Evolutionary conservation across 2,113 vertebrate species (phyloP), one percentile per base, ranked within the genome.

Genomic region (Tachysurus fulvidraco): DNA sequence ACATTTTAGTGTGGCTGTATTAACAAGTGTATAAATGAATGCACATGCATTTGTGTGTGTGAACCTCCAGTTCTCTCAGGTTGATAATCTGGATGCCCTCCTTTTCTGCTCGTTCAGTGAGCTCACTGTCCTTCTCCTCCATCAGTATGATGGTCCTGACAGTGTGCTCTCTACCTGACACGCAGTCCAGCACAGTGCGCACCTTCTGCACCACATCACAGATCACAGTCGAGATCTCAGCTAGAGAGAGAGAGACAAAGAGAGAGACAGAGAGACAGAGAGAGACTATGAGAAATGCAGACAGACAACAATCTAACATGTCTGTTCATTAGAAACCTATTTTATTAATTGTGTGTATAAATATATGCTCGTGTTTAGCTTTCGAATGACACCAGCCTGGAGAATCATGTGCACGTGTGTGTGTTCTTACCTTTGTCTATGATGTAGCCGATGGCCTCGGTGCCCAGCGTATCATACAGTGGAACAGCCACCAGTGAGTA

Each of bases 401-500:
- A 3, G 46, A n/a, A n/a, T n/a, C n/a, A n/a, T n/a, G 12, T 65
- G 16, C 19, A 25, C 9, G 25, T 16, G n/a, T 79, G 52, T 55
- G 81, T 65, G 25, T 78, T 83, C 92, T 4, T 94, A 99, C 98
- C 98, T 97, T 94, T 97, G 89, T 98, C 96, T 67, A 99, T 90
- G 87, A 97, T 96, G 92, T 96, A 97, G 0, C 90, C 91, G 86
- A 99, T 98, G 59, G 98, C 96, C 67, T 99, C 97, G 0, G 88
- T 50, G 89, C 98, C 98, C 28, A 99, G 95, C 0, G 98, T 99
- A 86, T 99, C 98, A 0, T 99, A 99, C 57, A 99, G 94, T 0
- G 98, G 98, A n/a, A 99, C 96, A 0, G 94, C 87, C 92, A 98
- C 97, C 94, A 99, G 93, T 10, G 98, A 98, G 91, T 95, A 99